Conservation (phyloP, 2,113 vertebrate genomes). For the Lethenteron reissneri region DNA sequence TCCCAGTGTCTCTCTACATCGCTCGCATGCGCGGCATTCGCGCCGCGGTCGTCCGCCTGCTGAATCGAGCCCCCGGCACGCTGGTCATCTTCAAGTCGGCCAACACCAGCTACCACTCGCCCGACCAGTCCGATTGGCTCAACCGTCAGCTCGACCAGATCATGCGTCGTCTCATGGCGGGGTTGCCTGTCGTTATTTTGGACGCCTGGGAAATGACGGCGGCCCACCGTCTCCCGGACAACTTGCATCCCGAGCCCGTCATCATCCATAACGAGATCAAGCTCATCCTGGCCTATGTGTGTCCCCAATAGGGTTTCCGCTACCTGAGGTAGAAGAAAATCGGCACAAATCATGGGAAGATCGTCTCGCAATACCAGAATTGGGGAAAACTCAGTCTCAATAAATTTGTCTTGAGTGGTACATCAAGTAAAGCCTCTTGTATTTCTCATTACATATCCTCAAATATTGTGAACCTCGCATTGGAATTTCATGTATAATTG, state of each 20-base stretch:
- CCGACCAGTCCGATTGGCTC: slow-evolving; percentile 47
- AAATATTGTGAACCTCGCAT: too few relatives aligned
- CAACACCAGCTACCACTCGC: slow-evolving; percentile 54
- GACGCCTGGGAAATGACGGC: slow-evolving; percentile 90
- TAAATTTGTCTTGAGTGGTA: too few relatives aligned
- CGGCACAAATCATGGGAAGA: too few relatives aligned
- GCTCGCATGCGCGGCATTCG: slow-evolving; percentile 61
- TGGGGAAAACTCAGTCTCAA: too few relatives aligned
- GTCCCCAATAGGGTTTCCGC: slow-evolving; percentile 19
- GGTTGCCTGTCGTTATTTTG: slow-evolving; percentile 51
- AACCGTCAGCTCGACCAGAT: slow-evolving; percentile 53
- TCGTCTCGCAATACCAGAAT: too few relatives aligned
- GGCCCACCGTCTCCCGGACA: slow-evolving; percentile 59
- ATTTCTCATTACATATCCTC: too few relatives aligned
- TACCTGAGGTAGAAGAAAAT: too few relatives aligned
- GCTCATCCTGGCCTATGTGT: slow-evolving; percentile 49
- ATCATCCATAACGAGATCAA: slow-evolving; percentile 78
- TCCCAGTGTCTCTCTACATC: slow-evolving; percentile 63
- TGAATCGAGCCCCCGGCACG: slow-evolving; percentile 59
- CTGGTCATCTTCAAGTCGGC: slow-evolving; percentile 47
- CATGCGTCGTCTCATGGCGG: slow-evolving; percentile 69
- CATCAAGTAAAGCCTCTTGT: too few relatives aligned
- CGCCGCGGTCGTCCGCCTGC: slow-evolving; percentile 38
- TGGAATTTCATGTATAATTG: too few relatives aligned
- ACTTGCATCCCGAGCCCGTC: slow-evolving; percentile 46